Conservation (phyloP, 2,888 invertebrate genomes). For the Noctua janthina region DNA sequence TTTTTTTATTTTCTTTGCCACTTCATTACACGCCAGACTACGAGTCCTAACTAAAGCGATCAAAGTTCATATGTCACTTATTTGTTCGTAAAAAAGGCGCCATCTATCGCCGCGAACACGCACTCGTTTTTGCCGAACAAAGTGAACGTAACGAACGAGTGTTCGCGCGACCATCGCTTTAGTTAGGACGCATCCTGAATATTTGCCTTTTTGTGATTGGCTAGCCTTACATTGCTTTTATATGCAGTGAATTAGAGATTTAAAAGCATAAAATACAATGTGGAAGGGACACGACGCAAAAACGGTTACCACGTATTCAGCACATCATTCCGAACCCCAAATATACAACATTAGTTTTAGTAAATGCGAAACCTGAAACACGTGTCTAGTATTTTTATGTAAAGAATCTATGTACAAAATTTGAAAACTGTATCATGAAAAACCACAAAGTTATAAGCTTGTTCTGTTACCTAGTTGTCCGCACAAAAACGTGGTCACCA, state of each 20-base stretch:
- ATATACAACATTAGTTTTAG: too few species aligned
- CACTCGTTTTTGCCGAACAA: not conserved
- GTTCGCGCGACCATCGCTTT: not conserved
- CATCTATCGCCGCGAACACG: not conserved
- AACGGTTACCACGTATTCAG: too few species aligned
- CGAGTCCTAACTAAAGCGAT: not conserved
- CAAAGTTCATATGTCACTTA: not conserved
- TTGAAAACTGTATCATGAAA: too few species aligned
- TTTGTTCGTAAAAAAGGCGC: not conserved
- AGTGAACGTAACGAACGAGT: not conserved
- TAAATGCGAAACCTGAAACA: too few species aligned
- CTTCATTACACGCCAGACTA: not conserved
- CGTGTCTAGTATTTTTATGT: too few species aligned
- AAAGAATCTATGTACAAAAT: too few species aligned
- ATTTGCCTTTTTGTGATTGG: not conserved
- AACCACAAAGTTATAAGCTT: too few species aligned
- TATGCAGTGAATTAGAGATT: not conserved
- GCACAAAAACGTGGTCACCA: too few species aligned
- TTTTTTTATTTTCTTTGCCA: not conserved
- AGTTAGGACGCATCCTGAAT: not conserved
- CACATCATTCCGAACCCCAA: too few species aligned
- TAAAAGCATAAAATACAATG: not conserved
- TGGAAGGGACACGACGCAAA: not conserved
- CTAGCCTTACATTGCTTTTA: not conserved
- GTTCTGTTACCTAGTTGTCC: too few species aligned